Evolutionary conservation across 1,140 invertebrate genomes (phyloP), one percentile per base, ranked within the genome.

Genomic region (Micrasema minimum): DNA sequence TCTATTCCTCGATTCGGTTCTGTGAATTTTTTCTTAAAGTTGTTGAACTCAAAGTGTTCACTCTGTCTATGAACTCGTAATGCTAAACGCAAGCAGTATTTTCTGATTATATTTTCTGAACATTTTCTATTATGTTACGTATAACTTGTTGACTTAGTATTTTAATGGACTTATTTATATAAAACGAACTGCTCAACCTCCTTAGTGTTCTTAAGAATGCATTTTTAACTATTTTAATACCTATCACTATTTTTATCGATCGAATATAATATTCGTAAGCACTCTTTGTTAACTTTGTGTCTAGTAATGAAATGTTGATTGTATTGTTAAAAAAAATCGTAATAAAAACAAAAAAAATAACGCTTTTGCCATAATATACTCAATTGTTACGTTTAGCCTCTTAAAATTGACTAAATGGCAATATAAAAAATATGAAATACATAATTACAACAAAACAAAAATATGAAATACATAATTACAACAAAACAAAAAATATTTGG

Each of bases 11-110:
- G 59, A 64, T 64, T 64, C 59, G 59, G 59, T 62, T 45, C 59
- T 64, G 59, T 64, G 59, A 64, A 46, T 64, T 45, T 64, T 46
- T 45, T 46, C 59, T 59, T n/a, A 16, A 31, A 45, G 59, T 64
- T 64, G 41, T 26, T 64, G 59, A 64, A 64, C 59, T 14, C 43
- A n/a, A n/a, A n/a, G n/a, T 57, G 43, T 14, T 37, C 23, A 18
- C 14, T 5, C 26, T 38, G 55, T 59, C 55, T 59, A 18, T 59
- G 59, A 64, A 64, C 59, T 35, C 26, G 18, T 9, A 12, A 18
- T 64, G 38, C 59, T 14, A 46, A 46, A 59, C n/a, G 14, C 55
- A 18, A 59, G 16, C 37, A 37, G 12, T 9, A 64, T 64, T 46
- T 64, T 14, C 59, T 11, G 10, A 55, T 59, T 23, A n/a, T 62